Evolutionary conservation across 37 sponge, comb jelly and placozoan genomes (phyloP).

Genomic region (Hormiphora californensis): DNA sequence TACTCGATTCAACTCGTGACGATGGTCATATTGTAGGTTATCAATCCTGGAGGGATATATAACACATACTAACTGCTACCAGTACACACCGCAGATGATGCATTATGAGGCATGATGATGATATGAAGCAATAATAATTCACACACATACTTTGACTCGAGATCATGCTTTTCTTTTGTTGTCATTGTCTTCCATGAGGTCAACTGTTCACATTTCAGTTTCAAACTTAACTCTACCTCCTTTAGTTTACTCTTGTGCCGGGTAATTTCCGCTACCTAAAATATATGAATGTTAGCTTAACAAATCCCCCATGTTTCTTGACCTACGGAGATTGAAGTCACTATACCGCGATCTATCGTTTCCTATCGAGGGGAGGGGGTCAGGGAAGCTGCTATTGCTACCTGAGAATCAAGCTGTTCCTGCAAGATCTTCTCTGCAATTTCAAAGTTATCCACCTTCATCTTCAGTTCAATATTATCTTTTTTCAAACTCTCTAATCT

Average conservation of each 20-base stretch:
- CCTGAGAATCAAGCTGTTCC: slow-evolving; percentile 16
- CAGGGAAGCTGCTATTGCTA: too few species aligned
- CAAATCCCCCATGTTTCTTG: too few species aligned
- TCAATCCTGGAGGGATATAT: not conserved
- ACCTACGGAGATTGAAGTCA: too few species aligned
- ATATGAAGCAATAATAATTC: not conserved
- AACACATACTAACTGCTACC: not conserved
- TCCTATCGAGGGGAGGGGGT: too few species aligned
- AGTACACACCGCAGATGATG: not conserved
- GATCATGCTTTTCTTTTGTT: not conserved
- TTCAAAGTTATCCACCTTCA: not conserved
- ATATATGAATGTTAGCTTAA: too few species aligned
- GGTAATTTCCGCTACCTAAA: slow-evolving; percentile 27
- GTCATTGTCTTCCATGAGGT: slow-evolving; percentile 33
- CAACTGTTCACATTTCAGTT: not conserved
- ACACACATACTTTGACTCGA: slow-evolving; percentile 15
- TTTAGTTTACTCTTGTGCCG: not conserved
- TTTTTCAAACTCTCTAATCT: too few species aligned
- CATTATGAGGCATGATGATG: not conserved
- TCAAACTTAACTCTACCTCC: not conserved
- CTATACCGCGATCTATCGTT: too few species aligned
- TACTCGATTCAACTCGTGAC: slow-evolving; percentile 5
- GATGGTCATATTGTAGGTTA: not conserved
- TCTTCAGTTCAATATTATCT: not conserved
- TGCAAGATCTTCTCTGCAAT: slow-evolving; percentile 42